Base-by-base conservation (phyloP, 2,113 vertebrate species). In the Oreochromis tanganicae region DNA sequence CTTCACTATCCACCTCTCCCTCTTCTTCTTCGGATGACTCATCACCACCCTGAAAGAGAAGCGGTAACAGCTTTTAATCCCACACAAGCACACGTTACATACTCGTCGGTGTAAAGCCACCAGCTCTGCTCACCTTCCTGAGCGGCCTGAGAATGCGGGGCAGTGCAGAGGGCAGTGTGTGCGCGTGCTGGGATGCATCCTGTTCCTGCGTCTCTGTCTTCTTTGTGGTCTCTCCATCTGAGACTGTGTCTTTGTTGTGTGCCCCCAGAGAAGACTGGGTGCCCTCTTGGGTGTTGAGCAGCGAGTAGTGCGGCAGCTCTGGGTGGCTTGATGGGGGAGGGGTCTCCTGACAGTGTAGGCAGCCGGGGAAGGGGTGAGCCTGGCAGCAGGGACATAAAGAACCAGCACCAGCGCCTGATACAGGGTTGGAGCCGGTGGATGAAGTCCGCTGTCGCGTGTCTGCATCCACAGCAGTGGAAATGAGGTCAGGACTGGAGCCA, bases 1-100 rank as follows among this genome's bases (percentile, higher is more conserved):
- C 98, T 96, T 99, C 99, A 90, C 99, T 99, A 87, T 99, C 99
- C 55, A 99, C 99, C 95, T 99, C 99, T 0, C 98, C 98, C 93
- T 99, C 99, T 88, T 99, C 98, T 92, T 99, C 98, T 94, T 99
- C 99, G 7, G 99, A 99, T 4, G 99, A 99, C 85, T 99, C 98
- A 29, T 99, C 98, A 5, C 97, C 97, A 0, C 96, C 98, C 98
- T 99, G 96, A 89, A 84, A 93, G 73, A 86, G 71, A 80, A 82
- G 63, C 38, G 84, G 27, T 66, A 75, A 46, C 7, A 55, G 80
- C 32, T 36, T 61, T 85, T 80, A 88, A 84, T 81, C 61, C 12
- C 13, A 81, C 46, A 85, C 59, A 86, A 41, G 73, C 27, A 38
- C 32, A 46, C 5, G 7, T 21, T 7, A 36, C 73, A 52, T 36